phyloP scores from a whole-genome alignment of 37 sponge, comb jelly and placozoan species.

The Sycon ciliatum region DNA sequence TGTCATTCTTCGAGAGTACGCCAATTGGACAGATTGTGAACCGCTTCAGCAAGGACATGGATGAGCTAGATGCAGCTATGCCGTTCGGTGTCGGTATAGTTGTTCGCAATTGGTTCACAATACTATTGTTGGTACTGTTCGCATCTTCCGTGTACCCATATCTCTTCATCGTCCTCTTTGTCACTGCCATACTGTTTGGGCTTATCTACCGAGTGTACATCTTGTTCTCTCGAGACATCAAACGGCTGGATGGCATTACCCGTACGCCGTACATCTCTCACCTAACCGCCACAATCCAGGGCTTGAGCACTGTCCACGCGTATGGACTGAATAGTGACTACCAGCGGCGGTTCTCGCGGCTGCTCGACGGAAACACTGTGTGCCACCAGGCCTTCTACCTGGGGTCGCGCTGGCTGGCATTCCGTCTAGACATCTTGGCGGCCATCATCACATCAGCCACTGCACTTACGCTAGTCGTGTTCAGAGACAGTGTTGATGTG shows the following conservation, averaged over 20 bases:
- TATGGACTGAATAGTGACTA: constrained; percentile 5
- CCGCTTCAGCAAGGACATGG: constrained; percentile 87
- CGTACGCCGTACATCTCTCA: constrained; percentile 95
- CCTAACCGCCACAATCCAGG: constrained; percentile 71
- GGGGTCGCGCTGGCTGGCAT: constrained; percentile 80
- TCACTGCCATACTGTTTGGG: no score
- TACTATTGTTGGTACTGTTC: no score
- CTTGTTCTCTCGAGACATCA: constrained; percentile 81
- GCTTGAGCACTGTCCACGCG: constrained; percentile 80
- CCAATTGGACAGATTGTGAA: constrained; percentile 84
- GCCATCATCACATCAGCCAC: constrained; percentile 71
- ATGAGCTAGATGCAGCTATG: constrained; percentile 64
- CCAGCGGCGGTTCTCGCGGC: background rate
- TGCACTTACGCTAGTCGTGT: constrained; percentile 78
- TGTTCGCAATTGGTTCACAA: no score
- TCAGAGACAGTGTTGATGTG: no score
- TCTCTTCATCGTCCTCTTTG: no score
- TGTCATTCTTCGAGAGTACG: constrained; percentile 94
- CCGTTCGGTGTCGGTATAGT: no score
- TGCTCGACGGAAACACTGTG: no score
- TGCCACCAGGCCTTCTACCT: no score
- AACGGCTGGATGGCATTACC: constrained; percentile 74
- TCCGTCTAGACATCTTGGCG: constrained; percentile 84
- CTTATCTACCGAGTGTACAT: constrained; percentile 65
- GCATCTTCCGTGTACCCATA: no score